phyloP scores from a whole-genome alignment of 1,140 invertebrate genomes.

The Drosophila melanica region DNA sequence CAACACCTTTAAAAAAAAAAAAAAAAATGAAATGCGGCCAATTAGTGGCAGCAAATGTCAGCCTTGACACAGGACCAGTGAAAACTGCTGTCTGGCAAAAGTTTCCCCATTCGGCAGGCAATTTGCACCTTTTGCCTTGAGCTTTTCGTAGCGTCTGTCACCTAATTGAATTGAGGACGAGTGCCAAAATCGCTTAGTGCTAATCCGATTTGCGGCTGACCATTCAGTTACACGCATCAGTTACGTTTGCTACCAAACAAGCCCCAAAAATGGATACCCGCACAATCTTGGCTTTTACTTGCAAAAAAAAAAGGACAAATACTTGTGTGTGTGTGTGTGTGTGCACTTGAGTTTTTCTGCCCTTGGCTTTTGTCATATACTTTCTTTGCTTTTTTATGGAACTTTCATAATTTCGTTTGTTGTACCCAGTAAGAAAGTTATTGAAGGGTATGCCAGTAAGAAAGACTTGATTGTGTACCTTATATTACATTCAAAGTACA shows the following conservation, averaged over 20 bases:
- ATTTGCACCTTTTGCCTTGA: conserved; percentile 47
- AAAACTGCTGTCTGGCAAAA: conserved; percentile 2
- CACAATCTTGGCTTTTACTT: conserved; percentile 67
- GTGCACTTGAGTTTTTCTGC: conserved; percentile 64
- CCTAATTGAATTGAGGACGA: conserved; percentile 79
- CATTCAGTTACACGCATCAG: conserved; percentile 59
- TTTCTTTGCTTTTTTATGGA: conserved; percentile 51
- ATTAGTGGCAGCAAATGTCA: conserved; percentile 76
- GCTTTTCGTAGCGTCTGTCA: conserved; percentile 33
- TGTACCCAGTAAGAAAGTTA: not conserved
- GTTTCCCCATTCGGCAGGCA: conserved; percentile 36
- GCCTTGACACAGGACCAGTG: not conserved
- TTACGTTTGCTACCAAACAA: conserved; percentile 35
- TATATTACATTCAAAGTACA: not conserved
- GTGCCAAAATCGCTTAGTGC: conserved; percentile 71
- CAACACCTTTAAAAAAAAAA: conserved; percentile 12
- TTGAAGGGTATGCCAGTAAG: conserved; percentile 19
- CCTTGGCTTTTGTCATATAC: conserved; percentile 54
- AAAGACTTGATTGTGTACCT: too few relatives aligned
- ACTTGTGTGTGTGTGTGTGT: conserved; percentile 51
- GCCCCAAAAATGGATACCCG: conserved; percentile 62
- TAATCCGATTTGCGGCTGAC: conserved; percentile 79
- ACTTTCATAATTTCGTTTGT: conserved; percentile 43
- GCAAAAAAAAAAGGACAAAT: conserved; percentile 57
- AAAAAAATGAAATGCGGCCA: conserved; percentile 61